Percentiles rank a stretch among this genome's conserved stretches.
These are phyloP conservation scores for Tamias sibiricus DNA, from an alignment of 2,113 vertebrate genomes.

Conservation along the genomic window DNA sequence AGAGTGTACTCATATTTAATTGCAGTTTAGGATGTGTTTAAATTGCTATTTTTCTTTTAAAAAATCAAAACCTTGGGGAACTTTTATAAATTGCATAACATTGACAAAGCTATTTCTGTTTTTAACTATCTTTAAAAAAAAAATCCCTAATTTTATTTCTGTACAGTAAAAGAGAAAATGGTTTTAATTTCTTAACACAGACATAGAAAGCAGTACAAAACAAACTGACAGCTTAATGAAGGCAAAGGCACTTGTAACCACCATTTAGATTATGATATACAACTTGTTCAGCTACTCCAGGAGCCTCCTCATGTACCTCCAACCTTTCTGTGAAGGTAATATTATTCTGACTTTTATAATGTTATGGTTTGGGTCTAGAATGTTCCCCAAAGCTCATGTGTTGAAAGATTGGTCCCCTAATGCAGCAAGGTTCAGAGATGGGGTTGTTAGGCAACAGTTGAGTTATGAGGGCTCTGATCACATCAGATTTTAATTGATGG, in stretches of 20 bases:
- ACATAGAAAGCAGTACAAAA: background rate
- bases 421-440: too few species aligned
- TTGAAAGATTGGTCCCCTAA: too few species aligned
- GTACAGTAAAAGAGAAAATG: background rate
- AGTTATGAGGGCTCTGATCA: too few species aligned
- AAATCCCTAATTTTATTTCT: background rate
- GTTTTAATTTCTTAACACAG: background rate
- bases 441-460: too few species aligned
- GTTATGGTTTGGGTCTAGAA: too few species aligned
- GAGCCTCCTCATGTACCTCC: background rate
- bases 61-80: slow-evolving; percentile 17
- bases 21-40: background rate
- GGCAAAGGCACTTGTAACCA: background rate
- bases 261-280: background rate
- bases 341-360: background rate
- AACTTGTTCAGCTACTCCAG: background rate
- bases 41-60: slow-evolving; percentile 35
- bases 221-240: background rate
- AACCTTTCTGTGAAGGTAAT: background rate
- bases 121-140: background rate
- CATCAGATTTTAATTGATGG: too few species aligned
- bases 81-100: background rate
- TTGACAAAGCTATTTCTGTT: background rate
- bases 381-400: too few species aligned
- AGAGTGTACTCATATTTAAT: background rate